Conservation (phyloP, 92 coral and sea anemone genomes). For the Scolanthus callimorphus region DNA sequence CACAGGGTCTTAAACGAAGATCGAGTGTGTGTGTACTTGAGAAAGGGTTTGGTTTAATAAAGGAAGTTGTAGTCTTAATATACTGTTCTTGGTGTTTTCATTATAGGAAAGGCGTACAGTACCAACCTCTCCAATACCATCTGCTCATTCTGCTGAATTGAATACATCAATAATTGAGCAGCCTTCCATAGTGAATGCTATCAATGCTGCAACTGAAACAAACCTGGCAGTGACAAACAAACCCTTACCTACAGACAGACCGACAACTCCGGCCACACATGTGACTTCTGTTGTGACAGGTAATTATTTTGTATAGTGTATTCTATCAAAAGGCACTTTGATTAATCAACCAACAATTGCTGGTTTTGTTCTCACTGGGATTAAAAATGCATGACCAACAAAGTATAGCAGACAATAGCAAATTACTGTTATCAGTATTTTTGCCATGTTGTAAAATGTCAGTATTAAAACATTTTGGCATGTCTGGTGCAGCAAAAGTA, state of each 20-base stretch:
- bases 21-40: neutral
- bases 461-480: too few species aligned
- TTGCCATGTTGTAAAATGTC: neutral
- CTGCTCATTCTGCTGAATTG: slow-evolving; percentile 1
- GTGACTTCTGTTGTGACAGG: neutral
- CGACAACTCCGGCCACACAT: neutral
- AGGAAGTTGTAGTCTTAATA: too few species aligned
- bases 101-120: slow-evolving; percentile 1
- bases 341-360: too few species aligned
- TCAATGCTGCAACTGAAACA: slow-evolving; percentile 27
- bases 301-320: too few species aligned
- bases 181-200: slow-evolving; percentile 49
- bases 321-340: too few species aligned
- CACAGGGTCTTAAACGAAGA: too few species aligned
- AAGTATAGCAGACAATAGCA: too few species aligned
- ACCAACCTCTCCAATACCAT: slow-evolving; percentile 5
- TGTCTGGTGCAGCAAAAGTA: too few species aligned
- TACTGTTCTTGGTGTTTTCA: neutral
- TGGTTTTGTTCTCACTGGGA: too few species aligned
- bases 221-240: slow-evolving; percentile 26
- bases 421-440: too few species aligned
- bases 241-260: neutral
- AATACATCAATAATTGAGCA: neutral
- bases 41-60: neutral
- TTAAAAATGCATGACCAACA: too few species aligned